A percentile compares a stretch with the other conserved stretches of the same genome.
Evolutionary conservation across 2,113 vertebrate genomes (phyloP).

Genomic region (Lanius ludovicianus): DNA sequence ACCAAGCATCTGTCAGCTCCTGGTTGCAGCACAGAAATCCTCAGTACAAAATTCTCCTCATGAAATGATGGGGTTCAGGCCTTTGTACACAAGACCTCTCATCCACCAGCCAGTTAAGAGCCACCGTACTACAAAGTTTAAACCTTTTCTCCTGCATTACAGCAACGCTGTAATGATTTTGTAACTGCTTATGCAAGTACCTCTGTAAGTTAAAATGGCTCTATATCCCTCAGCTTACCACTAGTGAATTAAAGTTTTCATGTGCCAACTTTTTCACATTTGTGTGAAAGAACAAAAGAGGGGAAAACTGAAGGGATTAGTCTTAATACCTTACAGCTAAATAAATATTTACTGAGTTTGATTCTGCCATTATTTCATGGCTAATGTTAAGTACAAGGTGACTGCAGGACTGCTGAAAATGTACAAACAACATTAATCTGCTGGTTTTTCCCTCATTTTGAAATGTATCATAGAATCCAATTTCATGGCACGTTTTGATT

Average conservation of each 20-base stretch:
- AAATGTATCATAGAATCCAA: not conserved
- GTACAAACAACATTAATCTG: not conserved
- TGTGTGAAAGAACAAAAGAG: not conserved
- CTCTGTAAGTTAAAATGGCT: not conserved
- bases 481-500: not conserved
- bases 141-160: not conserved
- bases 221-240: not conserved
- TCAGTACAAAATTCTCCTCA: not conserved
- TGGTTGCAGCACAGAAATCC: not conserved
- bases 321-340: slow-evolving; percentile 40
- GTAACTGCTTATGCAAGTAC: not conserved
- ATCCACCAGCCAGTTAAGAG: not conserved
- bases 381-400: slow-evolving; percentile 30
- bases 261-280: not conserved
- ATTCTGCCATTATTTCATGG: not conserved
- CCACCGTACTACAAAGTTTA: not conserved
- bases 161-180: not conserved
- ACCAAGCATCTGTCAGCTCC: slow-evolving; percentile 18
- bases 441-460: not conserved
- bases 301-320: slow-evolving; percentile 24
- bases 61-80: not conserved
- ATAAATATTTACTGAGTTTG: slow-evolving; percentile 54
- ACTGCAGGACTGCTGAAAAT: slow-evolving; percentile 11
- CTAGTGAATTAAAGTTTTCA: not conserved
- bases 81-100: not conserved